Evolutionary conservation across 2,797 vertebrate genomes (phyloP), one percentile per base, ranked within the genome.

Genomic region (Acrossocheilus fasciatus): DNA sequence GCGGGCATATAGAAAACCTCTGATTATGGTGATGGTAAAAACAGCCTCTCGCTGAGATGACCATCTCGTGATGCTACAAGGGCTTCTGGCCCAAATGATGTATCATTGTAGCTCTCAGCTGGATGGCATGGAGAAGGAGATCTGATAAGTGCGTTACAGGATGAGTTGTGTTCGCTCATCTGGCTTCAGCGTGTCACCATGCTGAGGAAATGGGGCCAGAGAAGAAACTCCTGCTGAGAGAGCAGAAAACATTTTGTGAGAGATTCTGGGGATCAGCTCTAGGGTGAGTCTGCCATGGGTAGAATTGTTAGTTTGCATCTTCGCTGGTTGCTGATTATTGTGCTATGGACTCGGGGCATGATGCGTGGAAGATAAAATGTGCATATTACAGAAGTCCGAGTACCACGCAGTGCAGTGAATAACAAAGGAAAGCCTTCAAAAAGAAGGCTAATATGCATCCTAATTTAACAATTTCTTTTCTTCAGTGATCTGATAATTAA

Each of bases 61-160:
- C 70, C 87, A 84, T 83, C 81, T 86, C 39, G 39, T 57, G 17
- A 82, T 43, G 75, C 69, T 83, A 77, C n/a, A 79, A 45, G 75
- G 52, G 78, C 85, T 66, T 76, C 62, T 59, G 87, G 41, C 59
- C 66, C 52, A 84, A 81, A 87, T 90, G 85, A 88, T 81, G 74
- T 70, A 57, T 85, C 83, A 88, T 90, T 90, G 87, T 90, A 43
- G 69, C 69, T 79, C 89, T 69, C 89, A 81, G 89, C 75, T 87
- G 85, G 89, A 66, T 59, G 47, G 74, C 74, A 23, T 82, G 84
- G 57, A 75, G 81, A 36, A 50, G 43, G 45, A 81, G 54, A 84
- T 86, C 76, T 85, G 73, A 85, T 82, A 70, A 83, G 34, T 36
- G 85, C 62, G 73, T 85, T 82, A 85, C 18, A 64, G 79, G 83